A percentile compares a stretch with the other conserved stretches of the same genome.
phyloP scores from a whole-genome alignment of 2,888 invertebrate species.

The Philereme transversata region DNA sequence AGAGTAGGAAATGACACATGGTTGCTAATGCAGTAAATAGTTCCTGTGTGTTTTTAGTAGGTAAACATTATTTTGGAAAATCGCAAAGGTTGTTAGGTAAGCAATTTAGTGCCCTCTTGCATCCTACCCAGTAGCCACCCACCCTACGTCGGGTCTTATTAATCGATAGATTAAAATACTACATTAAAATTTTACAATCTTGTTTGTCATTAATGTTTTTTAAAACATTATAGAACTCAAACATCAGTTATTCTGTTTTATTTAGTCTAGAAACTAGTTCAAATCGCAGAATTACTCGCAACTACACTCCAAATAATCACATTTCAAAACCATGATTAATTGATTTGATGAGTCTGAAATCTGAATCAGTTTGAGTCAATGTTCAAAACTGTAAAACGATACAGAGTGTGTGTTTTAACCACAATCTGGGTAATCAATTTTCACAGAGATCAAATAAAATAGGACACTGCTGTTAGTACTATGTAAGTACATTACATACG shows the following conservation, averaged over 20 bases:
- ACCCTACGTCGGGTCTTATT: no score
- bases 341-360: no score
- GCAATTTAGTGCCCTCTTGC: no score
- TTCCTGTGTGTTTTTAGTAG: conserved; percentile 15
- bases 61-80: no score
- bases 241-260: neutral
- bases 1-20: conserved; percentile 30
- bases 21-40: conserved; percentile 3
- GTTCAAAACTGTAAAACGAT: conserved; percentile 16
- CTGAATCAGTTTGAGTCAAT: neutral
- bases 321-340: no score
- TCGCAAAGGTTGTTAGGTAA: no score
- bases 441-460: conserved; percentile 34
- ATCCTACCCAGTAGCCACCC: no score
- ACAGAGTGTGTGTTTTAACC: conserved; percentile 18
- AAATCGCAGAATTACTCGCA: neutral
- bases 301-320: no score
- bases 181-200: no score
- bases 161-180: no score
- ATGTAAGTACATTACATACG: conserved; percentile 6
- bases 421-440: conserved; percentile 23
- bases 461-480: conserved; percentile 18
- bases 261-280: neutral
- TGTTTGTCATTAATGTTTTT: no score
- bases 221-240: no score